phyloP scores from a whole-genome alignment of 2,113 vertebrate genomes.

The Vireo altiloquus region DNA sequence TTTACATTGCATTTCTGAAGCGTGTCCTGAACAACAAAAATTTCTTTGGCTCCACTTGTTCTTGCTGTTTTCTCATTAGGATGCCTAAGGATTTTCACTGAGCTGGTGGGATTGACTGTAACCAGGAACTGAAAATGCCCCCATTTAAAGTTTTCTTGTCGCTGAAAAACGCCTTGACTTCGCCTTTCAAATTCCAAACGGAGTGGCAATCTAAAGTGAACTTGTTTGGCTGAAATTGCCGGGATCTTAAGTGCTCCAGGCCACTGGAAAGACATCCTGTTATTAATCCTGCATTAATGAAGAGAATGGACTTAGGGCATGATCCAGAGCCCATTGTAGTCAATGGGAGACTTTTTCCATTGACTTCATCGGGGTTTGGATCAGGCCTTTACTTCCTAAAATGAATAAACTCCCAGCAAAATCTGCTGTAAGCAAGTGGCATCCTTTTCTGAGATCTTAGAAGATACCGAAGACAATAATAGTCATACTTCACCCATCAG shows the following conservation, averaged over 20 bases:
- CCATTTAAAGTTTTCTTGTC: neutral
- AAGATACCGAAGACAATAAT: neutral
- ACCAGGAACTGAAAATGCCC: neutral
- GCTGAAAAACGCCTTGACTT: neutral
- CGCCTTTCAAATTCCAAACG: neutral
- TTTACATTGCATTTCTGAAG: neutral
- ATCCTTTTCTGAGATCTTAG: neutral
- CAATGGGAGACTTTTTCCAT: slow-evolving; percentile 63
- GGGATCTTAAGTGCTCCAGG: neutral
- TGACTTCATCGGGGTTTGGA: slow-evolving; percentile 62
- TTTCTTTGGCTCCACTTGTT: neutral
- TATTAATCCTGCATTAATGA: slow-evolving; percentile 3
- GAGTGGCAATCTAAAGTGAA: neutral
- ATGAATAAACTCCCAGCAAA: neutral
- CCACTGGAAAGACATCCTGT: neutral
- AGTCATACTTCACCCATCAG: neutral
- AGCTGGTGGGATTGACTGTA: neutral
- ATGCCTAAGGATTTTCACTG: neutral
- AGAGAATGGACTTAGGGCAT: slow-evolving; percentile 37
- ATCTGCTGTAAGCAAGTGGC: neutral
- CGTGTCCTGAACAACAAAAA: neutral
- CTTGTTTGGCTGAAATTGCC: neutral
- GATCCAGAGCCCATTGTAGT: slow-evolving; percentile 64
- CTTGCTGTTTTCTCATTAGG: neutral
- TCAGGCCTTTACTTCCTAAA: slow-evolving; percentile 60